These are phyloP conservation scores for Ibycter americanus DNA, from an alignment of 2,797 vertebrate genomes.

Conservation along the genomic window DNA sequence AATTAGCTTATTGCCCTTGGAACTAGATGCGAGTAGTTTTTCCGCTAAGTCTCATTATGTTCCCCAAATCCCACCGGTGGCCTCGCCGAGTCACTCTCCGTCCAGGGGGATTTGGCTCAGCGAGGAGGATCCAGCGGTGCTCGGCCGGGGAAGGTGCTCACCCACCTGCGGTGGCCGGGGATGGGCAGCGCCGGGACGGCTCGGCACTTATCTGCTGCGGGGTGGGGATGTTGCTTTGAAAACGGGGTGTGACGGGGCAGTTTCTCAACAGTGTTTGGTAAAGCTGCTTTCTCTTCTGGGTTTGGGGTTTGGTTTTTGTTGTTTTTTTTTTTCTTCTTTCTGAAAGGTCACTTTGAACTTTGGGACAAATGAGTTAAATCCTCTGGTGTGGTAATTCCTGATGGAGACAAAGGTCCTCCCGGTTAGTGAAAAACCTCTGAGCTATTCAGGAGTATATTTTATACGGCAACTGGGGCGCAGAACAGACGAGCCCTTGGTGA, in stretches of 20 bases:
- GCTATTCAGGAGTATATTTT: not conserved
- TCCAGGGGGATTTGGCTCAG: rapidly evolving
- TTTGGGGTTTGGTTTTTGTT: not conserved
- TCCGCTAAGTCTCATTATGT: rapidly evolving
- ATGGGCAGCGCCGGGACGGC: not conserved
- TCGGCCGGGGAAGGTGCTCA: not conserved
- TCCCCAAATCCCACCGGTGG: not conserved
- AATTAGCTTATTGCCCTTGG: rapidly evolving
- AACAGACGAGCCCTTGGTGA: rapidly evolving
- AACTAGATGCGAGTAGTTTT: rapidly evolving
- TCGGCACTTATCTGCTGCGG: conserved; percentile 18
- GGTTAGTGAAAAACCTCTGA: too few species aligned
- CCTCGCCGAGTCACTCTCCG: not conserved
- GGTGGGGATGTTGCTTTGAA: conserved; percentile 23
- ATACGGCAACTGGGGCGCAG: not conserved
- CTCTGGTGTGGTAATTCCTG: not conserved
- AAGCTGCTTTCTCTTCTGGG: not conserved
- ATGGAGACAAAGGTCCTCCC: not conserved
- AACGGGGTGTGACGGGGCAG: conserved; percentile 11
- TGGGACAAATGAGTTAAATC: not conserved
- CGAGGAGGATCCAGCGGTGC: rapidly evolving
- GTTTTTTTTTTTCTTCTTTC: not conserved
- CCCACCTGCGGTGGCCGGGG: not conserved
- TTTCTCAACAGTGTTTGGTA: conserved; percentile 38
- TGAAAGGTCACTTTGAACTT: not conserved